phyloP scores from a whole-genome alignment of 92 coral and sea anemone species.

The Palythoa heliodiscus region DNA sequence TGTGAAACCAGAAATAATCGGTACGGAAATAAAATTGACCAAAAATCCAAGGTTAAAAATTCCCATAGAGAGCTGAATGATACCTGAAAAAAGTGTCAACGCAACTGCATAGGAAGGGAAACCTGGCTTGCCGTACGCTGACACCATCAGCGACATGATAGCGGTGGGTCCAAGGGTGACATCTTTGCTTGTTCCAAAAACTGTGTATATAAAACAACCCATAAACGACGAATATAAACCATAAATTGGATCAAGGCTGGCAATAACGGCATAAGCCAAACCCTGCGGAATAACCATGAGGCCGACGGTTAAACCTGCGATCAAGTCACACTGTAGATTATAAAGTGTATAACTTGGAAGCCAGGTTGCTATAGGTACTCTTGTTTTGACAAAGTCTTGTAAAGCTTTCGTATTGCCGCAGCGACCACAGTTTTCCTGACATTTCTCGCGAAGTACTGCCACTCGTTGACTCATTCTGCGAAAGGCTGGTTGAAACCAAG shows the following conservation, averaged over 20 bases:
- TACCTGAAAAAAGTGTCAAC: constrained; percentile 78
- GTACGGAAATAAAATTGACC: constrained; percentile 93
- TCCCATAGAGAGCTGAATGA: constrained; percentile 90
- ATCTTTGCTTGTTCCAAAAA: constrained; percentile 97
- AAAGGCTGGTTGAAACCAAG: background rate
- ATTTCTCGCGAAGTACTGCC: constrained; percentile 62
- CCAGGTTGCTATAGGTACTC: constrained; percentile 87
- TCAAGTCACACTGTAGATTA: constrained; percentile 82
- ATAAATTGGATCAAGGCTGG: constrained; percentile 91
- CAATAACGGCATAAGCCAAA: constrained; percentile 90
- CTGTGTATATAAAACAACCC: constrained; percentile 92
- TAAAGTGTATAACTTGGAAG: constrained; percentile 75
- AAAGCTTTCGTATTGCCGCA: constrained; percentile 41
- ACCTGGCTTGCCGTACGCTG: constrained; percentile 88
- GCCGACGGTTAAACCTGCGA: constrained; percentile 96
- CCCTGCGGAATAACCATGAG: constrained; percentile 99
- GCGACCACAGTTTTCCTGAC: constrained; percentile 61
- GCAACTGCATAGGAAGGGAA: constrained; percentile 76
- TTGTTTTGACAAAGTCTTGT: constrained; percentile 56
- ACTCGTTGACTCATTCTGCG: constrained; percentile 29
- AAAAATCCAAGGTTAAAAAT: constrained; percentile 87
- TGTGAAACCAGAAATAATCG: constrained; percentile 91
- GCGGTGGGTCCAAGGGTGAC: constrained; percentile 96
- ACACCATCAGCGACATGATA: constrained; percentile 93
- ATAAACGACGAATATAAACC: constrained; percentile 96